Percentiles rank a stretch among this genome's conserved stretches.
Conservation (phyloP, 2,797 vertebrate genomes). For the Neosilurus mollespiculum region DNA sequence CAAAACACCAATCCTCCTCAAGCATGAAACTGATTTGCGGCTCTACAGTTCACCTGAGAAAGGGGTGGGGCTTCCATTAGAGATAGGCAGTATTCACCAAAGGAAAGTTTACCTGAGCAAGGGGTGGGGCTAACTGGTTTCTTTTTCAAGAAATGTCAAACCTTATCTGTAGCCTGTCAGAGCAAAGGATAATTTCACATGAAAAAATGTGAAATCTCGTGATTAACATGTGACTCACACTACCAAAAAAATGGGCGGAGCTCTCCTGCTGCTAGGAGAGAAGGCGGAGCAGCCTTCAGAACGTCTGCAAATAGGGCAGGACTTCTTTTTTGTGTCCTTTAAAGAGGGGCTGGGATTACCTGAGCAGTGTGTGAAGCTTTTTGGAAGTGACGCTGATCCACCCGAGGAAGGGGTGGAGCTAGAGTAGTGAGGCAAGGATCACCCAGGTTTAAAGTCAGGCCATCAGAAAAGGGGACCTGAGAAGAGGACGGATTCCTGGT, state of each 20-base stretch:
- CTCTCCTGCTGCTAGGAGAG: neutral
- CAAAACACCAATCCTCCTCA: neutral
- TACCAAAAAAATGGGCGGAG: neutral
- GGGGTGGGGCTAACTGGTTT: neutral
- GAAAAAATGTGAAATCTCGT: neutral
- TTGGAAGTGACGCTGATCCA: neutral
- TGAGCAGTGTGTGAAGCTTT: neutral
- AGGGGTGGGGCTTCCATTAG: neutral
- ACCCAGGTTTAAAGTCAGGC: neutral
- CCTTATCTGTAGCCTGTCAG: neutral
- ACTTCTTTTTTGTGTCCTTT: neutral
- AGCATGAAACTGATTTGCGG: neutral
- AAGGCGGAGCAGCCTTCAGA: too few relatives aligned
- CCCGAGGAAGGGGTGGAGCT: neutral
- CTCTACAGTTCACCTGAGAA: neutral
- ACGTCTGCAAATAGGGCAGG: neutral
- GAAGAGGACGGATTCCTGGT: neutral
- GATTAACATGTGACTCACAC: too few relatives aligned
- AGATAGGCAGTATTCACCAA: neutral
- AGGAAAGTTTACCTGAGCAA: neutral
- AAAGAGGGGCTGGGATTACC: neutral
- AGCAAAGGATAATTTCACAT: neutral
- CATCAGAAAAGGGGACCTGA: too few relatives aligned
- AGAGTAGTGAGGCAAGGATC: neutral
- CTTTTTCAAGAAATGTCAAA: neutral